A percentile compares a stretch with the other conserved stretches of the same genome.
phyloP scores from a whole-genome alignment of 2,113 vertebrate genomes.

The Archocentrus centrarchus region DNA sequence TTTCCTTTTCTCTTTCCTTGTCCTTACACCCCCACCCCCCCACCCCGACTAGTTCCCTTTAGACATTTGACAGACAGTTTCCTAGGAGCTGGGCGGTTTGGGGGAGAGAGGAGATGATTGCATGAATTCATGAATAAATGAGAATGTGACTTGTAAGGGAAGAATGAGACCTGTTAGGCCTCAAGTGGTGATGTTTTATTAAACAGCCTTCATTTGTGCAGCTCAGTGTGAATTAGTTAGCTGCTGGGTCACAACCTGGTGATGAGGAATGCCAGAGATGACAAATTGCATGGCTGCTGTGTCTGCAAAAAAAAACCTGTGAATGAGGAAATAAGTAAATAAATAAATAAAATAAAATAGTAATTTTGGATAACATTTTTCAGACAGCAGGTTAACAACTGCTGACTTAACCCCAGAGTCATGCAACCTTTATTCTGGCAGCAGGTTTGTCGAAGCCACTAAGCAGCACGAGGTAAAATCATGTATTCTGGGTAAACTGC shows the following conservation, averaged over 20 bases:
- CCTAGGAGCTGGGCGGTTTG: slow-evolving; percentile 62
- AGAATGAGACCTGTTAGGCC: slow-evolving; percentile 67
- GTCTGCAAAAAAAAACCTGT: slow-evolving; percentile 12
- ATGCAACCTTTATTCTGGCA: not conserved
- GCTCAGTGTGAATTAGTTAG: slow-evolving; percentile 66
- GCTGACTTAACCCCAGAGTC: slow-evolving; percentile 28
- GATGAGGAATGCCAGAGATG: slow-evolving; percentile 58
- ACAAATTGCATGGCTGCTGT: slow-evolving; percentile 47
- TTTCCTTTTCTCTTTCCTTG: not conserved
- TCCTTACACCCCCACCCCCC: slow-evolving; percentile 20
- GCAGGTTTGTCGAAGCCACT: slow-evolving; percentile 12
- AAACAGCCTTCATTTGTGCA: slow-evolving; percentile 68
- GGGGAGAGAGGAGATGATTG: slow-evolving; percentile 72
- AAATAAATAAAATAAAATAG: slow-evolving; percentile 7
- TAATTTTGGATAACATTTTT: slow-evolving; percentile 3
- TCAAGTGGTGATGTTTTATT: slow-evolving; percentile 79
- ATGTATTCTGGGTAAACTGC: slow-evolving; percentile 24
- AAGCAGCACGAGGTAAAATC: slow-evolving; percentile 19
- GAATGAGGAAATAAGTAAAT: slow-evolving; percentile 6
- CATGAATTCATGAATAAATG: slow-evolving; percentile 80
- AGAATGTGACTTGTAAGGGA: slow-evolving; percentile 63
- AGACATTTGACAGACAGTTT: slow-evolving; percentile 66
- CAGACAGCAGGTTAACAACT: slow-evolving; percentile 18
- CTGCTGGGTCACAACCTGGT: slow-evolving; percentile 59
- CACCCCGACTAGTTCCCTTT: slow-evolving; percentile 34